Conservation (phyloP, 2,113 vertebrate species). For the Urocynchramus pylzowi region DNA sequence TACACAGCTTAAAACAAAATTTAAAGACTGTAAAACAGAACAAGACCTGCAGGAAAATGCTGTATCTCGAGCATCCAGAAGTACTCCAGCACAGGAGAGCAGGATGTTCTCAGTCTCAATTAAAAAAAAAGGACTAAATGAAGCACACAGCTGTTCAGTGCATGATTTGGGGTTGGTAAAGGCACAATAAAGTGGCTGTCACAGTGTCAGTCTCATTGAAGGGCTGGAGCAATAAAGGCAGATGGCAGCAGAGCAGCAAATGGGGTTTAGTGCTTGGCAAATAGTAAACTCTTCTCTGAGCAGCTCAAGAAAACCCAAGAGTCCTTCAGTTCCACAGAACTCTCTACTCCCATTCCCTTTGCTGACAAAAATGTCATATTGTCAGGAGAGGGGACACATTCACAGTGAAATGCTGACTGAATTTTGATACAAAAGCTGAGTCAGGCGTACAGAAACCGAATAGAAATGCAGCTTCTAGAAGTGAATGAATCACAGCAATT, state of each 20-base stretch:
- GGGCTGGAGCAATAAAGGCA: background rate
- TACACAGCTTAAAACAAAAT: background rate
- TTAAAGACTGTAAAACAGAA: background rate
- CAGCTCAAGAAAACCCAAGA: background rate
- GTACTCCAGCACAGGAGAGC: background rate
- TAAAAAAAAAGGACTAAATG: background rate
- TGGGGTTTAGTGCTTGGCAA: background rate
- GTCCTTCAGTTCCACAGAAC: background rate
- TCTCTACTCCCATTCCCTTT: background rate
- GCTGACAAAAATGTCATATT: background rate
- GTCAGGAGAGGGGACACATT: background rate
- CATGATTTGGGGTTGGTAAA: background rate
- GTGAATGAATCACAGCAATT: accelerated
- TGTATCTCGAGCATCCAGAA: background rate
- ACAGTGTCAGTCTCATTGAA: background rate
- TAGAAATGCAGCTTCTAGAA: background rate
- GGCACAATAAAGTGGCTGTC: background rate
- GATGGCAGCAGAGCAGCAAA: slow-evolving; percentile 22
- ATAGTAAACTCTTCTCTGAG: background rate
- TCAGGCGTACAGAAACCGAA: background rate
- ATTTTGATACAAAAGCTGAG: background rate
- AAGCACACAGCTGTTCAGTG: background rate
- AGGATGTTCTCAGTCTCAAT: background rate
- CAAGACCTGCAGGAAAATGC: background rate
- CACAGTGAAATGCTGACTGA: accelerated